Percentiles rank a stretch among this genome's conserved stretches.
Evolutionary conservation across 1,140 invertebrate species (phyloP).

Genomic region (Solen grandis): DNA sequence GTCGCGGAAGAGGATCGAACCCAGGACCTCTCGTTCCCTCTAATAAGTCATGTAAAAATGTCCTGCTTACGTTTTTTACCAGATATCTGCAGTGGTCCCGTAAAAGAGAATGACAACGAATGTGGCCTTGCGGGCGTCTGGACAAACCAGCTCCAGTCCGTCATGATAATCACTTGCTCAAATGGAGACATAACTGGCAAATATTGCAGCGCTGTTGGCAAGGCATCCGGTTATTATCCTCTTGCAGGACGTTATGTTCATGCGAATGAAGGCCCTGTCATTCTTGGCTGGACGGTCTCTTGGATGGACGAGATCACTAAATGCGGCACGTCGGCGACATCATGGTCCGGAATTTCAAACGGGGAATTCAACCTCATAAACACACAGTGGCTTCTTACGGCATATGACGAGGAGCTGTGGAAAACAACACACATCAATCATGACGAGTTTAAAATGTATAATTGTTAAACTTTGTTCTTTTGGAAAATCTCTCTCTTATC

Average conservation of each 20-base stretch:
- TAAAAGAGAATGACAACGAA: too few relatives aligned
- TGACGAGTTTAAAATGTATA: constrained; percentile 1
- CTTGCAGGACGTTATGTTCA: constrained; percentile 6
- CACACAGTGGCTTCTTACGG: constrained; percentile 7
- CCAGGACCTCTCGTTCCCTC: too few relatives aligned
- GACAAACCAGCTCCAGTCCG: background rate
- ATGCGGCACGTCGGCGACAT: background rate
- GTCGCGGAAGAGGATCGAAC: too few relatives aligned
- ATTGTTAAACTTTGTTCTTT: too few relatives aligned
- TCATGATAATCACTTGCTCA: background rate
- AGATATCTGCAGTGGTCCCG: too few relatives aligned
- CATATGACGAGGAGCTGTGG: background rate
- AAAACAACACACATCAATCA: background rate
- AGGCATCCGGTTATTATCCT: background rate
- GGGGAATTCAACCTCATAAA: background rate
- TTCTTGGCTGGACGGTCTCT: background rate
- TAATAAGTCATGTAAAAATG: too few relatives aligned
- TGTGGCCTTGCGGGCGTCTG: background rate
- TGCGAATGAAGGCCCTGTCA: background rate
- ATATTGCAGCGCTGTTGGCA: constrained; percentile 3
- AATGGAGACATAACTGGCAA: background rate
- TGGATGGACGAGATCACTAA: background rate
- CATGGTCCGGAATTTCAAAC: constrained; percentile 4
- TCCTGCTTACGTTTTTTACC: too few relatives aligned
- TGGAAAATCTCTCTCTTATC: too few relatives aligned